Evolutionary conservation across 2,113 vertebrate genomes (phyloP).

Genomic region (Dinomys branickii): DNA sequence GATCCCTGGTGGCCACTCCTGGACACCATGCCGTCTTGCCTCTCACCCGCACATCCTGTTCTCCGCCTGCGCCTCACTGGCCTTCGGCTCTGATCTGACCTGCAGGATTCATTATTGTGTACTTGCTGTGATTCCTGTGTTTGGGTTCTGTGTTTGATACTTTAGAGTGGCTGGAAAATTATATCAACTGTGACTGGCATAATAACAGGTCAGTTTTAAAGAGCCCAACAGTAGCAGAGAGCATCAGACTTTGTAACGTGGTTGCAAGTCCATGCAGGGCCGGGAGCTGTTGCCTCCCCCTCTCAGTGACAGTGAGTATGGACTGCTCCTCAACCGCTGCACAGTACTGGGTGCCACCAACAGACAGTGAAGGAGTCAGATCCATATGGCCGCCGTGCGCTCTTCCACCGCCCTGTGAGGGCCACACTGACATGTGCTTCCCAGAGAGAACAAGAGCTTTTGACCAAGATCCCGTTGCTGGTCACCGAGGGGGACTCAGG

Average conservation of each 20-base stretch:
- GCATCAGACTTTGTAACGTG: not conserved
- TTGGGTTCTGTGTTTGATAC: not conserved
- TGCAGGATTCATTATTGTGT: not conserved
- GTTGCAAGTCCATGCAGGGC: not conserved
- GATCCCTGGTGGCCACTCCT: not conserved
- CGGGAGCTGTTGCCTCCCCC: not conserved
- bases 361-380: too few relatives aligned
- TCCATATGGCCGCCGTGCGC: not conserved
- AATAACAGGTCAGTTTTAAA: not conserved
- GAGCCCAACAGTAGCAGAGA: not conserved
- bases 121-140: not conserved
- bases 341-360: not conserved
- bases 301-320: too few relatives aligned
- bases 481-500: not conserved
- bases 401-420: not conserved
- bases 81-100: not conserved
- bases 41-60: not conserved
- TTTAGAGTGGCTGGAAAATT: not conserved
- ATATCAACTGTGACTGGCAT: not conserved
- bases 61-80: not conserved
- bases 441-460: not conserved
- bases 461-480: conserved; percentile 9
- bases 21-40: not conserved
- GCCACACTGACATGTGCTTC: conserved; percentile 17
- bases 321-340: not conserved